A percentile compares a stretch with the other conserved stretches of the same genome.
These are phyloP conservation scores for Astropecten irregularis DNA, from an alignment of 53 echinoderm and acorn worm genomes.

Conservation along the genomic window DNA sequence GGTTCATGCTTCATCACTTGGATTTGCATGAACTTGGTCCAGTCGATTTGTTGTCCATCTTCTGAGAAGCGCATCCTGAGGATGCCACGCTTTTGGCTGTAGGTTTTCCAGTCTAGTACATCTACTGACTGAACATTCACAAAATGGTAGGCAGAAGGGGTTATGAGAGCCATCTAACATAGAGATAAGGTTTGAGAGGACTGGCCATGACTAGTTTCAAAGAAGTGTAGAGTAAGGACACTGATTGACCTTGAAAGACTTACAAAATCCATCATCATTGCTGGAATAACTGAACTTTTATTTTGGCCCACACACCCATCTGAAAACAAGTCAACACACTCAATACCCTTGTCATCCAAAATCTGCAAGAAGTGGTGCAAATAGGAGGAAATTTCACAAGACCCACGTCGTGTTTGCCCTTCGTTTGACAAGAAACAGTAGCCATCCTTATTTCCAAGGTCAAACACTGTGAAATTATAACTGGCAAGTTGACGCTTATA, in stretches of 20 bases:
- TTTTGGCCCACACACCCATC: constrained; percentile 38
- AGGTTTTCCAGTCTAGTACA: constrained; percentile 22
- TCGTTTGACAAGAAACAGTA: constrained; percentile 41
- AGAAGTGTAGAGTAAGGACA: constrained; percentile 16
- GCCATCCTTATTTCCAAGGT: constrained; percentile 6
- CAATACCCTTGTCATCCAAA: not conserved
- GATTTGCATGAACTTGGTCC: constrained; percentile 29
- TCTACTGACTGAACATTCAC: not conserved
- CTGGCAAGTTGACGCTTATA: constrained; percentile 16
- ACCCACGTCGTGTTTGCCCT: not conserved
- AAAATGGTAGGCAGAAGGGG: not conserved
- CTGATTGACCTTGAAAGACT: not conserved
- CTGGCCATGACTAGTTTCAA: constrained; percentile 36
- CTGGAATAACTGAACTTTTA: constrained; percentile 8
- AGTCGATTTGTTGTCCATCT: not conserved
- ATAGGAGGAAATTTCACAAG: not conserved
- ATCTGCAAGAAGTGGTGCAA: not conserved
- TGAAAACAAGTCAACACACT: not conserved
- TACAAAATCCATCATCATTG: constrained; percentile 25
- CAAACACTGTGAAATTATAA: constrained; percentile 61
- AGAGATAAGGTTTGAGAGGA: not conserved
- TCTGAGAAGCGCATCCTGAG: not conserved
- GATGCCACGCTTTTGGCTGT: constrained; percentile 5
- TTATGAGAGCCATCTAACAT: not conserved
- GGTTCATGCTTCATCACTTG: not conserved